phyloP scores from a whole-genome alignment of 2,797 vertebrate genomes.

The Leontocebus nigricollis region DNA sequence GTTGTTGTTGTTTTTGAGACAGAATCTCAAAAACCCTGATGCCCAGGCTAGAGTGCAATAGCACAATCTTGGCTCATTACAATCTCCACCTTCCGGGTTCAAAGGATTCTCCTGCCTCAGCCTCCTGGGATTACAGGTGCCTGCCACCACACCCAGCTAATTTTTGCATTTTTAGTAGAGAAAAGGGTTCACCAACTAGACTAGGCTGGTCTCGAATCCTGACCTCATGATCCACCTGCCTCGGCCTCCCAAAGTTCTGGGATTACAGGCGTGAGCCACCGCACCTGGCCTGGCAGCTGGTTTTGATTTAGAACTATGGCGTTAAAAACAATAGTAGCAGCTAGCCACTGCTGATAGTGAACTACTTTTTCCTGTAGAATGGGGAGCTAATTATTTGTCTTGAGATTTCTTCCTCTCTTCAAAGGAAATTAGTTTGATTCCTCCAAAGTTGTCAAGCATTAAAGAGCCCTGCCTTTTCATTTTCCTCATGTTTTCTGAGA shows the following conservation, averaged over 20 bases:
- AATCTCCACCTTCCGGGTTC: not conserved
- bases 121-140: not conserved
- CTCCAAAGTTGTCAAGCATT: slow-evolving; percentile 56
- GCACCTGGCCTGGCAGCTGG: not conserved
- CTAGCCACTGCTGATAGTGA: not conserved
- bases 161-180: not conserved
- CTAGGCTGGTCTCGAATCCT: not conserved
- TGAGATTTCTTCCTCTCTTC: slow-evolving; percentile 54
- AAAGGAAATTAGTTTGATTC: slow-evolving; percentile 54
- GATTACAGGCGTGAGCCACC: not conserved
- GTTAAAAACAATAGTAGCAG: not conserved
- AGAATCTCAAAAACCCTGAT: not conserved
- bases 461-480: slow-evolving; percentile 23
- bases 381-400: slow-evolving; percentile 39
- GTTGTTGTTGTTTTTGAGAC: no score
- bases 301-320: slow-evolving; percentile 28
- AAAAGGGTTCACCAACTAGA: not conserved
- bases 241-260: not conserved
- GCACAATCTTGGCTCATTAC: not conserved
- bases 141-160: not conserved
- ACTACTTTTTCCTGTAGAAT: slow-evolving; percentile 47
- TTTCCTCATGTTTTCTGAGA: slow-evolving; percentile 53
- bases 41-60: not conserved
- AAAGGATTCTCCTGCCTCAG: not conserved
- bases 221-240: not conserved